Evolutionary conservation across 1,140 invertebrate genomes (phyloP).

Genomic region (Vanessa atalanta): DNA sequence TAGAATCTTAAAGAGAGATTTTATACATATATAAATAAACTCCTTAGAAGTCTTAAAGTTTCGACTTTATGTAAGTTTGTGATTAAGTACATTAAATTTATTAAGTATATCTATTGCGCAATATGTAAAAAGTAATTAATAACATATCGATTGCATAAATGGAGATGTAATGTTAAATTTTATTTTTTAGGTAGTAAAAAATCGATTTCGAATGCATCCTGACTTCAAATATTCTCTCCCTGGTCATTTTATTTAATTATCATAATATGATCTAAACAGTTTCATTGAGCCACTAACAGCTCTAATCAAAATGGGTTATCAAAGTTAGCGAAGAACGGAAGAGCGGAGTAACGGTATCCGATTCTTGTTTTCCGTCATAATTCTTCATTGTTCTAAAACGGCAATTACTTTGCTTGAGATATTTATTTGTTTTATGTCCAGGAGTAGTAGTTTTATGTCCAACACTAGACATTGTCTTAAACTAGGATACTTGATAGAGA

Average conservation of each 20-base stretch:
- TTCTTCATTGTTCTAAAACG: conserved; percentile 33
- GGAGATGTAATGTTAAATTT: too few relatives aligned
- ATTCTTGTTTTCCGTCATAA: conserved; percentile 22
- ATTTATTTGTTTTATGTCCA: not conserved
- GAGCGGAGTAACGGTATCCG: conserved; percentile 27
- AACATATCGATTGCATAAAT: too few relatives aligned
- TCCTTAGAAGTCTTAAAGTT: too few relatives aligned
- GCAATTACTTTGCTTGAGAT: not conserved
- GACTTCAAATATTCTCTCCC: too few relatives aligned
- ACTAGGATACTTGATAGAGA: not conserved
- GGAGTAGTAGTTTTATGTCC: too few relatives aligned
- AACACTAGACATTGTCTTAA: not conserved
- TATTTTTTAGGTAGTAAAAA: too few relatives aligned
- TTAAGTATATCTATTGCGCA: too few relatives aligned
- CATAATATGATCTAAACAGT: conserved; percentile 24
- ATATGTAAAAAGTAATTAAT: too few relatives aligned
- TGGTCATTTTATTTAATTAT: not conserved
- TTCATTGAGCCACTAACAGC: conserved; percentile 34
- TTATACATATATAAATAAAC: too few relatives aligned
- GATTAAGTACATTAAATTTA: too few relatives aligned
- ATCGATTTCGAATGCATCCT: too few relatives aligned
- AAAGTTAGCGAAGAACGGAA: conserved; percentile 39
- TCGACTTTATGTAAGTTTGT: too few relatives aligned
- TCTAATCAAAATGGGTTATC: conserved; percentile 46
- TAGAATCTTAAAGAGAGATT: not conserved